A percentile compares a stretch with the other conserved stretches of the same genome.
These are phyloP conservation scores for Lochmaea crataegi DNA, from an alignment of 2,888 invertebrate species.

Conservation along the genomic window DNA sequence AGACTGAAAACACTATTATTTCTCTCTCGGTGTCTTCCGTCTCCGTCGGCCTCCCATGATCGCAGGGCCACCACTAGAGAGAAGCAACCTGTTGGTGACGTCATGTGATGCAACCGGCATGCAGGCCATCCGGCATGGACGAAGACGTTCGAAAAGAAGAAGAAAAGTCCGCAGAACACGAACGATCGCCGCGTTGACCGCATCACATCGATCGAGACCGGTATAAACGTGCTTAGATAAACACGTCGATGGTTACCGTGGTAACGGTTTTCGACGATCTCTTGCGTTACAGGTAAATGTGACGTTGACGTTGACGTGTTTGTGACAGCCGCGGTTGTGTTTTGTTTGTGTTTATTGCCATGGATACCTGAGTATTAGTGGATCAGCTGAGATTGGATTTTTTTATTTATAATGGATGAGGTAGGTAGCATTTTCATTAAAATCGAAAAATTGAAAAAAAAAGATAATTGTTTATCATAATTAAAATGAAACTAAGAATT, in stretches of 20 bases:
- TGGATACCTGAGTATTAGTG: slow-evolving; percentile 20
- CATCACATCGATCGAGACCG: slow-evolving; percentile 20
- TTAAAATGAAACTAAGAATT: too few relatives aligned
- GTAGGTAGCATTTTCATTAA: neutral
- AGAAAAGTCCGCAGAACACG: slow-evolving; percentile 40
- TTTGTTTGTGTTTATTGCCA: slow-evolving; percentile 27
- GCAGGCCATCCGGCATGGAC: slow-evolving; percentile 34
- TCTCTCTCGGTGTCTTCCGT: slow-evolving; percentile 41
- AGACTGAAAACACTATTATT: slow-evolving; percentile 10
- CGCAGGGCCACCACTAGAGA: slow-evolving; percentile 59
- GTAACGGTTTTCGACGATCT: slow-evolving; percentile 13
- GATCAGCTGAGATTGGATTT: slow-evolving; percentile 5
- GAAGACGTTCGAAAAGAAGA: slow-evolving; percentile 31
- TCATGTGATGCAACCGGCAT: slow-evolving; percentile 51
- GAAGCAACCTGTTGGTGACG: slow-evolving; percentile 61
- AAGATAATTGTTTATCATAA: too few relatives aligned
- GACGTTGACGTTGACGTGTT: slow-evolving; percentile 27
- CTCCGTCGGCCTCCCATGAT: slow-evolving; percentile 56
- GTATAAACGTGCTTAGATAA: slow-evolving; percentile 6
- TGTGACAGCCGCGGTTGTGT: slow-evolving; percentile 26
- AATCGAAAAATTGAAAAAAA: neutral
- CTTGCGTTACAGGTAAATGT: slow-evolving; percentile 19
- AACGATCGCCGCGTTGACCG: slow-evolving; percentile 34
- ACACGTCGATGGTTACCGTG: too few relatives aligned
- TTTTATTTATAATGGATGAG: slow-evolving; percentile 25